A percentile compares a stretch with the other conserved stretches of the same genome.
These are phyloP conservation scores for Cuculus canorus DNA, from an alignment of 2,797 vertebrate species.

Conservation along the genomic window DNA sequence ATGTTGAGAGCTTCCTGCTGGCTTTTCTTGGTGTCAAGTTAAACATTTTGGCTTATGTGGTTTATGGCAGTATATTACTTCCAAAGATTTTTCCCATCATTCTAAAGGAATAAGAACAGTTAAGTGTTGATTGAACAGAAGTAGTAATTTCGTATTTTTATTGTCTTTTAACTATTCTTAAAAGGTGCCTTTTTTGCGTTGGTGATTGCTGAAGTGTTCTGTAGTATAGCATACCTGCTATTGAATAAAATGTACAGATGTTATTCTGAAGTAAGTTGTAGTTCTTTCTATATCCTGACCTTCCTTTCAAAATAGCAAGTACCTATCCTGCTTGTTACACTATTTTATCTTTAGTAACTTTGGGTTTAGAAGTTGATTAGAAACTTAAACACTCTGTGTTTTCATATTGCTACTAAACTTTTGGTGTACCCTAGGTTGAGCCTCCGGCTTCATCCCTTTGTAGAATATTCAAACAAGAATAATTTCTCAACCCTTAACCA, in stretches of 20 bases:
- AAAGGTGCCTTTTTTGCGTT: neutral
- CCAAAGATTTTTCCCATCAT: neutral
- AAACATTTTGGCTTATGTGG: neutral
- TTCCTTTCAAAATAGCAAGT: neutral
- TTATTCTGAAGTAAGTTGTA: neutral
- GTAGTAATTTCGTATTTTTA: neutral
- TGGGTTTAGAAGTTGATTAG: neutral
- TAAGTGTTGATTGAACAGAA: neutral
- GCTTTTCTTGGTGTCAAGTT: neutral
- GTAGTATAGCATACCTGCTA: neutral
- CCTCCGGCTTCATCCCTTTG: neutral
- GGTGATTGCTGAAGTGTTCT: neutral
- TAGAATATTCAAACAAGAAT: neutral
- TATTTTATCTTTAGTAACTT: neutral
- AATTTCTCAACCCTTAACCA: neutral
- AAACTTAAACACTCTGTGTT: neutral
- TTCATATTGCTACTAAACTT: neutral
- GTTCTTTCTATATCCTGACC: neutral
- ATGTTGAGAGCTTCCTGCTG: neutral
- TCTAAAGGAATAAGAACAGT: neutral
- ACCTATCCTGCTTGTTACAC: neutral
- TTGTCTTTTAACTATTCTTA: neutral
- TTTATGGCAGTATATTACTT: neutral
- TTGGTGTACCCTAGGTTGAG: neutral
- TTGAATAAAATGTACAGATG: neutral